These are phyloP conservation scores for Galeruca laticollis DNA, from an alignment of 2,888 invertebrate species.

Conservation along the genomic window DNA sequence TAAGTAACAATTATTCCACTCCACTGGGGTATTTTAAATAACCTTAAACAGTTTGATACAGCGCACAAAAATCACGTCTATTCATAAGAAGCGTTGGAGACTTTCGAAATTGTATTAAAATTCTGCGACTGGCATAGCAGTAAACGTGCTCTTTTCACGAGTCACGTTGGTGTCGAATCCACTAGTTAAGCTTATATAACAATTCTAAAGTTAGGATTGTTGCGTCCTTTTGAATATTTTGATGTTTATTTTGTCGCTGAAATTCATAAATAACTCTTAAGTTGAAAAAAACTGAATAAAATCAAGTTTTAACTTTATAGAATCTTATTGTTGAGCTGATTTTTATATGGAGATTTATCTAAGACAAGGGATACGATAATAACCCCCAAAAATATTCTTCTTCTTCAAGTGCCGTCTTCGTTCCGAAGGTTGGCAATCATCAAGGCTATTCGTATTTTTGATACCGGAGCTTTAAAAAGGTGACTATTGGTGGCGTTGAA, in stretches of 20 bases:
- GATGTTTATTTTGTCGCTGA: not conserved
- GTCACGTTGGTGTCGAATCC: conserved; percentile 8
- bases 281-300: not conserved
- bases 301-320: too few species aligned
- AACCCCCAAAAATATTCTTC: too few species aligned
- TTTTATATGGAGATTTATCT: too few species aligned
- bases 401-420: too few species aligned
- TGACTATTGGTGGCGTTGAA: too few species aligned
- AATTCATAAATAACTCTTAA: not conserved
- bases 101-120: not conserved
- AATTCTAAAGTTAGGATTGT: not conserved
- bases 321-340: too few species aligned
- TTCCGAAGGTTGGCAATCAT: too few species aligned
- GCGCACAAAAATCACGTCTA: not conserved
- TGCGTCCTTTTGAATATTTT: not conserved
- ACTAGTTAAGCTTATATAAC: conserved; percentile 7
- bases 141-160: not conserved
- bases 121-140: conserved; percentile 1
- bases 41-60: not conserved
- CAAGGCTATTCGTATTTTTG: too few species aligned
- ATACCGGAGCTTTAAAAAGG: too few species aligned
- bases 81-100: not conserved
- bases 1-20: too few species aligned
- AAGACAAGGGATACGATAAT: too few species aligned
- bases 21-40: not conserved